Conservation (phyloP, 2,113 vertebrate genomes). For the Ptilorrhoa leucosticta region DNA sequence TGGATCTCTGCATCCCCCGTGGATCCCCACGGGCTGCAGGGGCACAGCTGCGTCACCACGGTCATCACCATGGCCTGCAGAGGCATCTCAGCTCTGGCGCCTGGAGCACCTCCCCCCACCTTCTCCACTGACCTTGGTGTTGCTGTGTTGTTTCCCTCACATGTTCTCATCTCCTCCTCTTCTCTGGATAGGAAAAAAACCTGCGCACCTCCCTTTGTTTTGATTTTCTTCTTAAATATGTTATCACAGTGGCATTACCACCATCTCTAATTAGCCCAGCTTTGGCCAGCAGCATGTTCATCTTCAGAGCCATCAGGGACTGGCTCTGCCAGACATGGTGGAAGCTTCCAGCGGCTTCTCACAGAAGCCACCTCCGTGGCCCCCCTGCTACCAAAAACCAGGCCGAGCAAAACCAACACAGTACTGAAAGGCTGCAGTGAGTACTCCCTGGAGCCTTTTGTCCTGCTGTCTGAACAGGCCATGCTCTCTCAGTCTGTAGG, state of each 20-base stretch:
- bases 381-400: background rate
- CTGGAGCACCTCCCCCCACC: background rate
- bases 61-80: background rate
- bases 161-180: background rate
- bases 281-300: background rate
- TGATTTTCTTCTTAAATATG: background rate
- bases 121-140: background rate
- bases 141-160: background rate
- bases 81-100: rapidly evolving
- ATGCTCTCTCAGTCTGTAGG: background rate
- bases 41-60: background rate
- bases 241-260: background rate
- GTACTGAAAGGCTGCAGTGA: background rate
- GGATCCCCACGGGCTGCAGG: no score
- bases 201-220: background rate
- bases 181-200: background rate
- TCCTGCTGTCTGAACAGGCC: background rate
- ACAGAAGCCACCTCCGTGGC: background rate
- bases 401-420: background rate
- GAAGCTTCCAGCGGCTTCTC: background rate
- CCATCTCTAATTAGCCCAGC: background rate
- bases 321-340: background rate
- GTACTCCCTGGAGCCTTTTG: background rate
- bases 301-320: background rate
- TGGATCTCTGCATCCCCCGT: no score